Evolutionary conservation across 2,888 invertebrate genomes (phyloP), one percentile per base, ranked within the genome.

Genomic region (Pyralis farinalis): DNA sequence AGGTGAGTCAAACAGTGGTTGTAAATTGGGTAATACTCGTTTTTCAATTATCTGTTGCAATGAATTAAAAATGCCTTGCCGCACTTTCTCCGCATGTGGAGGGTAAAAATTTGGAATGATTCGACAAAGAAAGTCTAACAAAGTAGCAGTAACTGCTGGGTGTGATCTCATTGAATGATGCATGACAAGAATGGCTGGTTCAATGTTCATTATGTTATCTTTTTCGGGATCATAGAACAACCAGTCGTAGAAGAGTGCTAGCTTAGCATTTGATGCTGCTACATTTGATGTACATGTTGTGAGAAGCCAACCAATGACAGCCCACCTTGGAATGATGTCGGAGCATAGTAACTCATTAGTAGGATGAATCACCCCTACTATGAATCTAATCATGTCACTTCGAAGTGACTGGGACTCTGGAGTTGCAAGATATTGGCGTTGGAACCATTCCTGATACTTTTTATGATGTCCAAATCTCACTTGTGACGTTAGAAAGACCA

Each of bases 201-300:
- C 97, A 58, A 97, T 97, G 78, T 97, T 97, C 97, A 97, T 97
- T 50, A 97, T 97, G 73, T 96, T 97, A 78, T 97, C 97, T 71
- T 94, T 95, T 55, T 95, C 95, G 11, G 95, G 92, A 61, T 97
- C 97, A 81, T 95, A 98, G 67, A 97, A 95, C 31, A 97, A 83
- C 97, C 97, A 98, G 77, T 98, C 98, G 77, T 96, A 97, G 79
- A 98, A 97, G 34, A 98, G 88, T 9, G 97, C 96, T 42, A 97
- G 82, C 83, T 97, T 98, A 33, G 97, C 96, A 90, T 97, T 97
- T 37, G 96, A 95, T 42, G 96, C 95, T 33, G 96, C 96, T 25
- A 96, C 96, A 68, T 93, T 94, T 32, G 96, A 96, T 28, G 97
- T 97, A 72, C 96, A 97, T 8, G 97, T 96, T 31, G 96, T 96